Percentiles rank a stretch among this genome's conserved stretches.
These are phyloP conservation scores for Limosa lapponica DNA, from an alignment of 2,797 vertebrate species.

Conservation along the genomic window DNA sequence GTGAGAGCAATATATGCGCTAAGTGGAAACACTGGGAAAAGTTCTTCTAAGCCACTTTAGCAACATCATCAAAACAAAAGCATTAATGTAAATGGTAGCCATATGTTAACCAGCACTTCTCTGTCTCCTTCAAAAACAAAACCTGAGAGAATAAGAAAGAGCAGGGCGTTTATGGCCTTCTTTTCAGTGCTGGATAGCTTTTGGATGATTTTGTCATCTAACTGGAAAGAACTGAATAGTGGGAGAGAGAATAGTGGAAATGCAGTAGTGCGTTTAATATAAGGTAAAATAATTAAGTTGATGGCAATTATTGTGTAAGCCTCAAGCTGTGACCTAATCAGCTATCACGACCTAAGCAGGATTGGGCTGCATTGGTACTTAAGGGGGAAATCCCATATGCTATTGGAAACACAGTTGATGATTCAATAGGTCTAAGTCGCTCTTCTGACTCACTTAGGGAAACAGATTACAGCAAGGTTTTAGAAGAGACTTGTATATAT, in stretches of 20 bases:
- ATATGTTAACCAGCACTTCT: neutral
- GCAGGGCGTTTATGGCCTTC: neutral
- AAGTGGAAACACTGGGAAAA: neutral
- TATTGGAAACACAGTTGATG: neutral
- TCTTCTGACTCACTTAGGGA: neutral
- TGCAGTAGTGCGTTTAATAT: neutral
- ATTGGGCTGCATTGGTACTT: conserved; percentile 25
- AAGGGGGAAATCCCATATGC: conserved; percentile 5
- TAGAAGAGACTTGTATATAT: neutral
- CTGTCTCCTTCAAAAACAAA: neutral
- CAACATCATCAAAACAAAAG: conserved; percentile 24
- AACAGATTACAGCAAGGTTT: neutral
- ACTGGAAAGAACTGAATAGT: neutral
- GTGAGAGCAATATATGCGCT: neutral
- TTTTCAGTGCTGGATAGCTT: neutral
- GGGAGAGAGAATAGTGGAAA: neutral
- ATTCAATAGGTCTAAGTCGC: neutral
- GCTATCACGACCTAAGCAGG: conserved; percentile 15
- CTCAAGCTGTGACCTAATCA: conserved; percentile 48
- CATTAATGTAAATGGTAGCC: neutral
- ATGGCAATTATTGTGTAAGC: conserved; percentile 15
- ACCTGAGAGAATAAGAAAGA: neutral
- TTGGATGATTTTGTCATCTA: neutral
- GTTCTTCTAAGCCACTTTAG: conserved; percentile 1
- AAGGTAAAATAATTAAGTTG: conserved; percentile 46